These are phyloP conservation scores for Tanypteryx hageni DNA, from an alignment of 2,888 invertebrate species.

Conservation along the genomic window DNA sequence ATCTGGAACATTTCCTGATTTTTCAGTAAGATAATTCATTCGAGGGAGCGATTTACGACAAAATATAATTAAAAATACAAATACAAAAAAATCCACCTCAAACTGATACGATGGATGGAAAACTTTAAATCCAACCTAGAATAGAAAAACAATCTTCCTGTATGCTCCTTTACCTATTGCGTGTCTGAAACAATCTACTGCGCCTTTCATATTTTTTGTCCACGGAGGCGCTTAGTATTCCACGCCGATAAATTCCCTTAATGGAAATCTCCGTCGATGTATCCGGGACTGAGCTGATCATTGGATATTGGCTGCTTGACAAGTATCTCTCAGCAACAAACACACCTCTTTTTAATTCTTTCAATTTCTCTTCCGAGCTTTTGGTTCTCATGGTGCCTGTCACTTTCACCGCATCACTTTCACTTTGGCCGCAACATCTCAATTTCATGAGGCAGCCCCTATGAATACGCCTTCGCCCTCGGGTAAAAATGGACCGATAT, in stretches of 20 bases:
- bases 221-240: neutral
- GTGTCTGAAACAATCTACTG: too few species aligned
- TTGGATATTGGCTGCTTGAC: constrained; percentile 37
- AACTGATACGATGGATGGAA: too few species aligned
- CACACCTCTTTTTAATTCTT: neutral
- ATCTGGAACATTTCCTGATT: too few species aligned
- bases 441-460: neutral
- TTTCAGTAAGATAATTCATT: too few species aligned
- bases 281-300: constrained; percentile 4
- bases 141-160: too few species aligned
- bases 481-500: neutral
- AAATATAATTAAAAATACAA: too few species aligned
- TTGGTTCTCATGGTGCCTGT: neutral
- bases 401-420: constrained; percentile 45
- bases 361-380: neutral
- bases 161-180: too few species aligned
- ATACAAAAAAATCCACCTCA: too few species aligned
- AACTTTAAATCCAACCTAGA: too few species aligned
- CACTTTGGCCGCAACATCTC: neutral
- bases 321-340: constrained; percentile 42
- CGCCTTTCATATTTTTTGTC: neutral
- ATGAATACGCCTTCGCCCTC: neutral
- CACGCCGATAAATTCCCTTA: neutral
- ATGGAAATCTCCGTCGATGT: neutral
- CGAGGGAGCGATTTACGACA: too few species aligned